Percentiles rank a stretch among this genome's conserved stretches.
Evolutionary conservation across 2,113 vertebrate species (phyloP).

Genomic region (rabbit (Oryctolagus cuniculus)): mOryCun1.1 NC_091434.1:103454501-103455000

Average conservation of each 20-base stretch:
- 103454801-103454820: conserved; percentile 37
- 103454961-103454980: conserved; percentile 66
- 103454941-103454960: conserved; percentile 5
- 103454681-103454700: background rate
- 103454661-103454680: conserved; percentile 20
- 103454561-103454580: background rate
- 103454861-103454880: background rate
- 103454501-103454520: background rate
- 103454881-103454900: conserved; percentile 9
- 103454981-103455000: conserved; percentile 23
- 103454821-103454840: conserved; percentile 8
- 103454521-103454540: background rate
- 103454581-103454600: background rate
- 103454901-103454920: background rate
- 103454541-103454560: background rate
- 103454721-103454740: conserved; percentile 19
- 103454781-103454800: conserved; percentile 32
- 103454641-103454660: conserved; percentile 1
- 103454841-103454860: background rate
- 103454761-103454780: background rate
- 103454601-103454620: background rate
- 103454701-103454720: background rate
- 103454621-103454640: conserved; percentile 53
- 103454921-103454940: conserved; percentile 49
- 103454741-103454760: background rate